Conservation (phyloP, 2,888 invertebrate genomes). For the Drosophila greeni region DNA sequence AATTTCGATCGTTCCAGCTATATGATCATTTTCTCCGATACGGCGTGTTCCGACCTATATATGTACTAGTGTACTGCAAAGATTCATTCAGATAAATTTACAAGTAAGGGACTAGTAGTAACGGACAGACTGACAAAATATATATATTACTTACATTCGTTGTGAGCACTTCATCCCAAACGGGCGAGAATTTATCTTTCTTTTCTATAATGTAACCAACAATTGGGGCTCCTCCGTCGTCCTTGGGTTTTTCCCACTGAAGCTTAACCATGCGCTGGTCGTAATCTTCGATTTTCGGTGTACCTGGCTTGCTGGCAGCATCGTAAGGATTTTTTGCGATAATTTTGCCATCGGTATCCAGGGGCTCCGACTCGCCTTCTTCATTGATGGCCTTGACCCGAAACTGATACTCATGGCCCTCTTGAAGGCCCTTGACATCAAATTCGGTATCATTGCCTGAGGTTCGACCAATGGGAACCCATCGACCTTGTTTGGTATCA, state of each 20-base stretch:
- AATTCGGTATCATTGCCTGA: slow-evolving; percentile 89
- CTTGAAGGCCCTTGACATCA: slow-evolving; percentile 92
- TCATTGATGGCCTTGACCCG: slow-evolving; percentile 95
- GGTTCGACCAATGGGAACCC: slow-evolving; percentile 95
- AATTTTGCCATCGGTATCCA: slow-evolving; percentile 92
- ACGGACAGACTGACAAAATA: no score
- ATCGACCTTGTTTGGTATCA: slow-evolving; percentile 93
- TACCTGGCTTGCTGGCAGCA: slow-evolving; percentile 91
- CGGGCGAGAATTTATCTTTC: slow-evolving; percentile 89
- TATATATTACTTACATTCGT: slow-evolving; percentile 81
- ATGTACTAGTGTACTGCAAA: no score
- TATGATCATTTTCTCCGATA: no score
- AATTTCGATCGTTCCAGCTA: no score
- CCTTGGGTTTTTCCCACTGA: slow-evolving; percentile 94
- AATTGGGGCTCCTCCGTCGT: slow-evolving; percentile 97
- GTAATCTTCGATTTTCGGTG: slow-evolving; percentile 92
- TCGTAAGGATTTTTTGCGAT: slow-evolving; percentile 98
- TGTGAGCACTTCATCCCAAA: slow-evolving; percentile 91
- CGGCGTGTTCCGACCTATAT: no score
- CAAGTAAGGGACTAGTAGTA: no score
- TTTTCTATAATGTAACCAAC: slow-evolving; percentile 98
- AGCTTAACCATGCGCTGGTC: slow-evolving; percentile 93
- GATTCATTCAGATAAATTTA: no score
- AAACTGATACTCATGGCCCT: slow-evolving; percentile 96
- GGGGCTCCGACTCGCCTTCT: slow-evolving; percentile 95